Evolutionary conservation across 2,113 vertebrate species (phyloP), one percentile per base, ranked within the genome.

Genomic region (Lepus timidus): DNA sequence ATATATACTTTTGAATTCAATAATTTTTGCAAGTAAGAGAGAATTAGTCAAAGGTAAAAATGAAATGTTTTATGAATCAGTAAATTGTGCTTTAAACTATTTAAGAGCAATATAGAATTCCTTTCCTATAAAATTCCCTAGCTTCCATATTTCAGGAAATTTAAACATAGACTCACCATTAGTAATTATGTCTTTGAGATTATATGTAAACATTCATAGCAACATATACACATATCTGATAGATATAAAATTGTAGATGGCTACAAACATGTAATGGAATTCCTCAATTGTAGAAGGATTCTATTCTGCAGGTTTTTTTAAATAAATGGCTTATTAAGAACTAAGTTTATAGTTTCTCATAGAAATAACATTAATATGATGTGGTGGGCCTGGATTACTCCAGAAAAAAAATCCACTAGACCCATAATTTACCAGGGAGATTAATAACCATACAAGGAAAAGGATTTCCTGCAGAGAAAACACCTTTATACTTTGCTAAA

Each of bases 31-130:
- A 96, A 90, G 22, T 55, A 91, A 93, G 25, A 96, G 25, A 64
- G 23, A 73, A 62, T 76, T 86, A 49, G 64, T 92, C 64, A 91
- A 84, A 96, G 51, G 68, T 31, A 97, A 95, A 93, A 95, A 95
- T 29, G 13, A 61, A 96, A 22, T 29, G 33, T 44, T 93, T 51
- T 33, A 36, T 5, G 29, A 87, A 44, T 91, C 36, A 6, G 14
- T 5, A 80, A 86, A 65, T 36, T 94, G 80, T 51, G 79, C 55
- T 85, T 58, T 95, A 1, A 16, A 86, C 9, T 65, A 52, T 75
- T 83, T 44, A 76, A 62, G 13, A 95, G 6, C 13, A 65, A 29
- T 61, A 68, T 31, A 80, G 25, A 68, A 75, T 62, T 88, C 78
- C 74, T 78, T 79, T 70, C 71, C 71, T 1, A 64, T 83, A 76